Evolutionary conservation across 1,140 invertebrate genomes (phyloP).

Genomic region (Lutraria rhynchaena): DNA sequence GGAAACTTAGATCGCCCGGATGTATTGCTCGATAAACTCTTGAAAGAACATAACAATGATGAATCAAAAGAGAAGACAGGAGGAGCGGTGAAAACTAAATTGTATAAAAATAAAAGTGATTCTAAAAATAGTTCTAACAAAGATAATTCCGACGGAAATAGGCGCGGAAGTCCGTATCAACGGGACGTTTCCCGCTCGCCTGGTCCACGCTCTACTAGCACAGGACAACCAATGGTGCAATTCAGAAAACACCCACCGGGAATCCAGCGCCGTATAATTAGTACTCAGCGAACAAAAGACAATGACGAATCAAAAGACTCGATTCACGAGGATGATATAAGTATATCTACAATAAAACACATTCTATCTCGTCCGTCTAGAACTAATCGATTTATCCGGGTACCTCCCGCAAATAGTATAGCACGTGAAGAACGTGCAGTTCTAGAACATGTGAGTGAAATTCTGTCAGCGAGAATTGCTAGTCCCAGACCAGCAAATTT

Average conservation of each 20-base stretch:
- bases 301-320: slow-evolving; percentile 15
- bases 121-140: slow-evolving; percentile 4
- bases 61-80: background rate
- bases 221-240: background rate
- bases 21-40: slow-evolving; percentile 3
- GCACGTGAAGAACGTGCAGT: slow-evolving; percentile 7
- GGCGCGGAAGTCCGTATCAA: slow-evolving; percentile 1
- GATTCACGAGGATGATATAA: slow-evolving; percentile 18
- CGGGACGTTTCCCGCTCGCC: background rate
- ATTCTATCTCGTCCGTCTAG: slow-evolving; percentile 22
- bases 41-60: slow-evolving; percentile 3
- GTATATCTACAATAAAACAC: slow-evolving; percentile 10
- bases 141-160: background rate
- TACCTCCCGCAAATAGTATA: slow-evolving; percentile 1
- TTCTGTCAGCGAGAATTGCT: background rate
- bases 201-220: background rate
- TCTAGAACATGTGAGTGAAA: slow-evolving; percentile 19
- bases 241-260: slow-evolving; percentile 36
- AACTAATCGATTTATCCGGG: slow-evolving; percentile 24
- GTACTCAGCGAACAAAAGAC: slow-evolving; percentile 10
- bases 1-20: slow-evolving; percentile 35
- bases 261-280: slow-evolving; percentile 22
- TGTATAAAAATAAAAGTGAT: slow-evolving; percentile 18
- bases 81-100: background rate
- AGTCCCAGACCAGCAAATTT: slow-evolving; percentile 16